Base-by-base conservation (phyloP, 2,113 vertebrate genomes). In the Strix aluco region DNA sequence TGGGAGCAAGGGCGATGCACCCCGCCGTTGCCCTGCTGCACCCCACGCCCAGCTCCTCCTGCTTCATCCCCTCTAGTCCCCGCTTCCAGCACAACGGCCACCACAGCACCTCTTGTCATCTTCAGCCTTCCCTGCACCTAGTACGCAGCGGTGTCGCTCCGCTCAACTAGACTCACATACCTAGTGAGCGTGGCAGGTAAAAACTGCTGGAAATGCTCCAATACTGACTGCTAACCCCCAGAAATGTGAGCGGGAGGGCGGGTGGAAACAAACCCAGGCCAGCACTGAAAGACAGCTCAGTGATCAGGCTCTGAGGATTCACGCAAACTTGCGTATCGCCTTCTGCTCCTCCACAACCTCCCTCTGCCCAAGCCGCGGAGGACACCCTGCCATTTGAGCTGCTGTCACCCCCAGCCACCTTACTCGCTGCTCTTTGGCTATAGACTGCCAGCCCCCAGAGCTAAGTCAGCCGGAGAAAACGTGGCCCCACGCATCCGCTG, bases 91-190 rank as follows among this genome's bases (percentile, higher is more conserved):
- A 2, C 79, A 3, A 1, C n/a, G 6, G 2, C 11, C 49, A 19
- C 36, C 34, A 0, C 75, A 6, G 51, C 47, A 34, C 54, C 16
- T 6, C 69, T 8, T 10, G 1, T 1, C 47, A 6, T 20, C 81
- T 3, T 23, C 5, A 46, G 44, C 57, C 49, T 17, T 8, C 5
- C 5, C 62, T 14, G 47, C 8, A 6, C 22, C 61, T 38, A 3
- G 15, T 15, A 3, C 34, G 6, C 40, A 1, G 47, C 1, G 23
- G 3, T 11, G 46, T 23, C 54, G 9, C 52, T 38, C 21, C 2
- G 46, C 49, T 30, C 9, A 2, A 8, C 8, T 69, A 9, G 4
- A 3, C 44, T 23, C 15, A 51, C 2, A 47, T 81, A 40, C 15
- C n/a, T 38, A 4, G 26, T 1, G n/a, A 63, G 30, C 1, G 11